Evolutionary conservation across 1,140 invertebrate genomes (phyloP).

Genomic region (Cyclina sinensis): DNA sequence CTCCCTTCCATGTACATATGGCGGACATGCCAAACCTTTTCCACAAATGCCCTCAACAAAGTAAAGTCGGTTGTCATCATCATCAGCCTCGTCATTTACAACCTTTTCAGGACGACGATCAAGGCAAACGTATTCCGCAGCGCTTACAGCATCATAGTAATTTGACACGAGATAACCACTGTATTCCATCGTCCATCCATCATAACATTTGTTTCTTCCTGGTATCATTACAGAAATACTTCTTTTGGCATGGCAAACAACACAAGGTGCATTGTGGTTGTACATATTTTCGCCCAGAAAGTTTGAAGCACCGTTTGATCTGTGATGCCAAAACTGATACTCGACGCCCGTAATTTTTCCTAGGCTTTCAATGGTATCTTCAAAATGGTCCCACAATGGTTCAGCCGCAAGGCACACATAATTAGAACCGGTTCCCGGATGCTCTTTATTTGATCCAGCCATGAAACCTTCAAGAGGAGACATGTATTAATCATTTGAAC

Average conservation of each 20-base stretch:
- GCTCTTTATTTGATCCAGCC: not conserved
- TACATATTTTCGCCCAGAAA: constrained; percentile 13
- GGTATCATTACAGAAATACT: constrained; percentile 67
- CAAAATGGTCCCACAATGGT: not conserved
- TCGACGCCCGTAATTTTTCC: not conserved
- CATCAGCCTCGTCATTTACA: not conserved
- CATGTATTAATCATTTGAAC: no score
- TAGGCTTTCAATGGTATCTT: not conserved
- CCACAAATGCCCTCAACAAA: constrained; percentile 55
- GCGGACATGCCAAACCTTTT: constrained; percentile 66
- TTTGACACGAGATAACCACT: constrained; percentile 67
- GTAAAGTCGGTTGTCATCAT: constrained; percentile 68
- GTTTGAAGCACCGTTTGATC: not conserved
- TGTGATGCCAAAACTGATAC: not conserved
- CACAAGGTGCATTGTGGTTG: constrained; percentile 66
- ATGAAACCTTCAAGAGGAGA: not conserved
- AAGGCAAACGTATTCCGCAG: constrained; percentile 69
- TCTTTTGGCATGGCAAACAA: constrained; percentile 57
- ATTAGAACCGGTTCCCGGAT: not conserved
- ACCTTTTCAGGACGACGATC: constrained; percentile 65
- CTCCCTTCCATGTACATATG: constrained; percentile 61
- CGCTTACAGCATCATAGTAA: not conserved
- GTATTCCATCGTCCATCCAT: constrained; percentile 69
- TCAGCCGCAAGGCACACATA: not conserved
- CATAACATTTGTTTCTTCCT: constrained; percentile 58